phyloP scores from a whole-genome alignment of 2,113 vertebrate species.

The Morone chrysops region DNA sequence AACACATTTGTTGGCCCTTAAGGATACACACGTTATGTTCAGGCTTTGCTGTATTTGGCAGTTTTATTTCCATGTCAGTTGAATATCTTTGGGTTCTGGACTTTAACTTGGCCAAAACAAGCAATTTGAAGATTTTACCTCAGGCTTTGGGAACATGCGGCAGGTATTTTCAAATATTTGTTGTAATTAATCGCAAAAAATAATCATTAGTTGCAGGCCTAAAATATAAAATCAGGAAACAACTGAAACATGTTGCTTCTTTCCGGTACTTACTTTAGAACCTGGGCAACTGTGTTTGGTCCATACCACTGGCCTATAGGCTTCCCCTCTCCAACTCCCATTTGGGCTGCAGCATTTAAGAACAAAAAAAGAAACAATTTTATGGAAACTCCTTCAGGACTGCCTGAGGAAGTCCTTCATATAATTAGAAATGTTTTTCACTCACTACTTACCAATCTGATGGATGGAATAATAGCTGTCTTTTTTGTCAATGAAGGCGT shows the following conservation, averaged over 20 bases:
- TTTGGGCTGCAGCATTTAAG: slow-evolving; percentile 89
- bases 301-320: slow-evolving; percentile 99
- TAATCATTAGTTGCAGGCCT: background rate
- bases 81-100: background rate
- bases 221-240: background rate
- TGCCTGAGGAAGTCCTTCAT: background rate
- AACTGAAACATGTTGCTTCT: background rate
- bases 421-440: background rate
- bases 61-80: background rate
- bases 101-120: background rate
- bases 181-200: too few relatives aligned
- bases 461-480: slow-evolving; percentile 99
- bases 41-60: background rate
- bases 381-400: background rate
- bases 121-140: background rate
- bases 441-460: slow-evolving; percentile 91
- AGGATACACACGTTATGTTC: too few relatives aligned
- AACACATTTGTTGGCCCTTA: background rate
- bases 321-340: slow-evolving; percentile 99
- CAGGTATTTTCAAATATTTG: too few relatives aligned
- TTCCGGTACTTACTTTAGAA: slow-evolving; percentile 91
- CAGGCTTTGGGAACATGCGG: background rate
- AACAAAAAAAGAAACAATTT: slow-evolving; percentile 2
- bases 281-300: slow-evolving; percentile 98
- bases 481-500: slow-evolving; percentile 97